These are phyloP conservation scores for Dendrocincla tyrannina DNA, from an alignment of 2,797 vertebrate species.

Conservation along the genomic window DNA sequence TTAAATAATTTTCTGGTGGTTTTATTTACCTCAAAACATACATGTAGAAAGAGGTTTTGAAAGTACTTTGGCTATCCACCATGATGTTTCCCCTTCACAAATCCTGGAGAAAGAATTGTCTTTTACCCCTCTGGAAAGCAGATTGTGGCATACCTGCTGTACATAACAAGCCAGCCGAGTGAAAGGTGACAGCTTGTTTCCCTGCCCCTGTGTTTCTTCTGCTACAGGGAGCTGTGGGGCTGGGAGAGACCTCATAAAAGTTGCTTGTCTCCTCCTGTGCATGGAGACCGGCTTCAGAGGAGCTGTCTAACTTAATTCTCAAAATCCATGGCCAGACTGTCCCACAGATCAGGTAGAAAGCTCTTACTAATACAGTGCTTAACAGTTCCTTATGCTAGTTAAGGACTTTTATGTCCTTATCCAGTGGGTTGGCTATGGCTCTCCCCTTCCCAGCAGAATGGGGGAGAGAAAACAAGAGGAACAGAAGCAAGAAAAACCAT, in stretches of 20 bases:
- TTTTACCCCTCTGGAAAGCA: neutral
- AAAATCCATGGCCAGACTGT: neutral
- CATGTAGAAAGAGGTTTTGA: neutral
- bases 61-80: neutral
- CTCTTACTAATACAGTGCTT: neutral
- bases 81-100: neutral
- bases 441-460: fast-evolving
- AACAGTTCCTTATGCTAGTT: neutral
- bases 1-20: neutral
- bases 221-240: neutral
- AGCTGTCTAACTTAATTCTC: neutral
- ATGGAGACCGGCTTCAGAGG: neutral
- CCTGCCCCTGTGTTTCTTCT: neutral
- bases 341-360: neutral
- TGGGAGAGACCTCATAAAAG: neutral
- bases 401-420: neutral
- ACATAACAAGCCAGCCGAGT: neutral
- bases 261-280: neutral
- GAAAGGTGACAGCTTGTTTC: neutral
- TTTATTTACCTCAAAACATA: neutral
- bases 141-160: neutral
- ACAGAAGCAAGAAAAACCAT: neutral
- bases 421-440: neutral
- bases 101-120: neutral
- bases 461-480: neutral